phyloP scores from a whole-genome alignment of 2,797 vertebrate species.

The Hirundo rustica region DNA sequence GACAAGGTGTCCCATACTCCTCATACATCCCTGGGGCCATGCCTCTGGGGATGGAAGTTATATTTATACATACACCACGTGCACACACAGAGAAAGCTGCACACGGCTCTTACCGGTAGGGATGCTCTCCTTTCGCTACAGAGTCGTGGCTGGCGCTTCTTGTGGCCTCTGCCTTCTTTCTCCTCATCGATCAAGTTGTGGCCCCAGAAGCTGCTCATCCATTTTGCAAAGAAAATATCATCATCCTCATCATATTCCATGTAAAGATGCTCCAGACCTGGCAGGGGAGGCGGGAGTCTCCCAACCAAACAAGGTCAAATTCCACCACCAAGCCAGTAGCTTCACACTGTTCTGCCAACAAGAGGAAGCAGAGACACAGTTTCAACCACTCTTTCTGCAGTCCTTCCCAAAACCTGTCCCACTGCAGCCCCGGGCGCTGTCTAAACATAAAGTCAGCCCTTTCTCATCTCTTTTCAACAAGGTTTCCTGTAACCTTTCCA shows the following conservation, averaged over 20 bases:
- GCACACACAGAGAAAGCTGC: neutral
- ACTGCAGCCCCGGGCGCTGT: slow-evolving; percentile 58
- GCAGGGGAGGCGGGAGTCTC: neutral
- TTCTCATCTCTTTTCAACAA: slow-evolving; percentile 80
- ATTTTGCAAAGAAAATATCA: slow-evolving; percentile 94
- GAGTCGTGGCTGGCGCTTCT: slow-evolving; percentile 68
- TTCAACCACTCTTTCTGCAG: slow-evolving; percentile 44
- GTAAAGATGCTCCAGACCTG: slow-evolving; percentile 65
- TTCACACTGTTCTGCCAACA: slow-evolving; percentile 27
- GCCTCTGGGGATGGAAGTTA: neutral
- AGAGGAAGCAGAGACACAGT: slow-evolving; percentile 11
- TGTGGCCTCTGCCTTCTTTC: slow-evolving; percentile 80
- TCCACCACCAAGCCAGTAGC: slow-evolving; percentile 13
- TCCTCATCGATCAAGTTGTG: slow-evolving; percentile 79
- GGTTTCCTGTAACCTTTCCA: slow-evolving; percentile 88
- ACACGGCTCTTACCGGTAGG: slow-evolving; percentile 81
- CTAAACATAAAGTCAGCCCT: slow-evolving; percentile 81
- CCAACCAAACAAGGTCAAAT: slow-evolving; percentile 71
- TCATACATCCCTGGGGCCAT: neutral
- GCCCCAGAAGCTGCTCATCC: slow-evolving; percentile 99
- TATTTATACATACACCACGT: neutral
- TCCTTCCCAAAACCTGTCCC: slow-evolving; percentile 18
- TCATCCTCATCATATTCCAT: slow-evolving; percentile 93
- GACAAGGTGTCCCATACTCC: neutral
- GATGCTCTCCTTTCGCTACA: slow-evolving; percentile 84